Evolutionary conservation across 2,888 invertebrate species (phyloP).

Genomic region (Coelogynopora nodosa): DNA sequence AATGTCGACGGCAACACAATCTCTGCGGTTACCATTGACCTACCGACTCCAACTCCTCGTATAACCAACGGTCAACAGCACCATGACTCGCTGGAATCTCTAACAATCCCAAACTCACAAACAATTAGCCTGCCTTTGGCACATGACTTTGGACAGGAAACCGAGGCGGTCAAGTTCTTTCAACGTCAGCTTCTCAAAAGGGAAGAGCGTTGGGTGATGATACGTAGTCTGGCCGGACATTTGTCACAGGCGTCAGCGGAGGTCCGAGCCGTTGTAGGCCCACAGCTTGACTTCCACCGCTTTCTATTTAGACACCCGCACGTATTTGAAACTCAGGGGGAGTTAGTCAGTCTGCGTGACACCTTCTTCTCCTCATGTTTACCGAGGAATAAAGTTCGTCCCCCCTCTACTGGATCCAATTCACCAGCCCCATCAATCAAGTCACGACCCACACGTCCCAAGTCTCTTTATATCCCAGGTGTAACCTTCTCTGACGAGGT

Average conservation of each 20-base stretch:
- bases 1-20: constrained; percentile 68
- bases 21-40: constrained; percentile 37
- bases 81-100: background rate
- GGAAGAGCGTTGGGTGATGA: constrained; percentile 91
- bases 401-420: background rate
- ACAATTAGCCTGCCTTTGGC: background rate
- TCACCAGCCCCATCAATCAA: background rate
- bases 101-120: background rate
- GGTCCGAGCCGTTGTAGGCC: constrained; percentile 69
- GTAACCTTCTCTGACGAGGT: background rate
- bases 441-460: constrained; percentile 13
- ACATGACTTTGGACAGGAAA: constrained; percentile 64
- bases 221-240: constrained; percentile 90
- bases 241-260: constrained; percentile 91
- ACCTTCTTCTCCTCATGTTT: constrained; percentile 35
- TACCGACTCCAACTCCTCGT: background rate
- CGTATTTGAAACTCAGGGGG: constrained; percentile 60
- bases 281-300: constrained; percentile 56
- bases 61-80: background rate
- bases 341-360: constrained; percentile 55
- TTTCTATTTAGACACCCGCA: constrained; percentile 61
- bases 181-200: constrained; percentile 86
- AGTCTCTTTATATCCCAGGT: background rate
- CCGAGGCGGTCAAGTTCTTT: constrained; percentile 95
- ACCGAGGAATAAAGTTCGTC: background rate